A percentile compares a stretch with the other conserved stretches of the same genome.
Conservation (phyloP, 2,888 invertebrate species). For the Thereva nobilitata region DNA sequence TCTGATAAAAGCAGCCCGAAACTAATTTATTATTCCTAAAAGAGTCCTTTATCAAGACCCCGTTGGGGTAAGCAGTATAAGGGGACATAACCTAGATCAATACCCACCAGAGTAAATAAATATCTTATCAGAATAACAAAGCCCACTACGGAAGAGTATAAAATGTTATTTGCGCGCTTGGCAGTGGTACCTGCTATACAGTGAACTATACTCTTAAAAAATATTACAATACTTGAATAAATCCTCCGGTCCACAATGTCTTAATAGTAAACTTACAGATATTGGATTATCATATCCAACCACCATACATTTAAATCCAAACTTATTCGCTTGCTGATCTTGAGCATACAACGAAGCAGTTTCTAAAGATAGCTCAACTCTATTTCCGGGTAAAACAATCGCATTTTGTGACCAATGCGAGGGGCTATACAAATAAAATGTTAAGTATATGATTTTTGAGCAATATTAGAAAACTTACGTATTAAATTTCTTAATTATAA, state of each 20-base stretch:
- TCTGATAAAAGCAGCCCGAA: too few species aligned
- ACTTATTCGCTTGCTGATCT: slow-evolving; percentile 80
- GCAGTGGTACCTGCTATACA: too few species aligned
- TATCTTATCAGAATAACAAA: too few species aligned
- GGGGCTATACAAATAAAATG: slow-evolving; percentile 45
- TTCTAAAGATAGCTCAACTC: slow-evolving; percentile 92
- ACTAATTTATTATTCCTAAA: too few species aligned
- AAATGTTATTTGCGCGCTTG: too few species aligned
- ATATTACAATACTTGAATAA: too few species aligned
- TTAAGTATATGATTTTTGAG: neutral
- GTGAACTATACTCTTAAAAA: too few species aligned
- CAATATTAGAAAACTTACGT: slow-evolving; percentile 53
- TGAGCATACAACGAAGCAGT: slow-evolving; percentile 94
- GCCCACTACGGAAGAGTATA: too few species aligned
- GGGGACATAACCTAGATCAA: too few species aligned
- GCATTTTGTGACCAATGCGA: slow-evolving; percentile 82
- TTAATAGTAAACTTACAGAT: slow-evolving; percentile 49
- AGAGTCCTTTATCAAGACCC: too few species aligned
- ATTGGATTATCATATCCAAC: slow-evolving; percentile 81
- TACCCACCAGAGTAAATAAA: too few species aligned
- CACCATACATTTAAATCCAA: slow-evolving; percentile 78
- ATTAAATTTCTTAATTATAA: slow-evolving; percentile 69
- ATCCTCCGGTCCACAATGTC: neutral
- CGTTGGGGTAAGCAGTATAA: too few species aligned
- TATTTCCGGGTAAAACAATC: slow-evolving; percentile 87